phyloP scores from a whole-genome alignment of 2,888 invertebrate genomes.

The Timema cristinae region DNA sequence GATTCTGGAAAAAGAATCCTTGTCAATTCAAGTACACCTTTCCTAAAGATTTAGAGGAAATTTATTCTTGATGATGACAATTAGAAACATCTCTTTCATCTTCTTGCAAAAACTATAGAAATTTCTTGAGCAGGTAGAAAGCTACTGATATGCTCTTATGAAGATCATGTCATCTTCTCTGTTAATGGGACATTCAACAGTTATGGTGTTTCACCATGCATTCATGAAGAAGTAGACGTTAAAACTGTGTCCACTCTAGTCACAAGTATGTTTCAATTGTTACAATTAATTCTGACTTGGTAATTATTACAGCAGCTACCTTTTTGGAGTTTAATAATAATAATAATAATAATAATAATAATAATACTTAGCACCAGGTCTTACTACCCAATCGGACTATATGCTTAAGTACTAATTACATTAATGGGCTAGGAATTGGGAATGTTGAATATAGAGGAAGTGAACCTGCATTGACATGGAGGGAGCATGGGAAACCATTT shows the following conservation, averaged over 20 bases:
- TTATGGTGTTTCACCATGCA: conserved; percentile 8
- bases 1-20: background rate
- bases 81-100: no score
- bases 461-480: no score
- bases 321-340: background rate
- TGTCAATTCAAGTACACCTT: conserved; percentile 12
- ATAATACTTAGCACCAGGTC: no score
- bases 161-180: conserved; percentile 5
- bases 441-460: no score
- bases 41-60: background rate
- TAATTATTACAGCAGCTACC: conserved; percentile 10
- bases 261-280: background rate
- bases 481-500: no score
- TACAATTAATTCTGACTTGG: conserved; percentile 2
- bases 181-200: background rate
- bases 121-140: background rate
- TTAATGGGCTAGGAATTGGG: no score
- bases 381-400: no score
- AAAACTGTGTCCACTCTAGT: background rate
- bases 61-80: conserved; percentile 2
- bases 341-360: no score
- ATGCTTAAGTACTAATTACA: no score
- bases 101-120: background rate
- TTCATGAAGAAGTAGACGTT: conserved; percentile 2
- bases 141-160: background rate